A percentile compares a stretch with the other conserved stretches of the same genome.
Conservation (phyloP, 1,140 invertebrate species). For the Lutraria rhynchaena region DNA sequence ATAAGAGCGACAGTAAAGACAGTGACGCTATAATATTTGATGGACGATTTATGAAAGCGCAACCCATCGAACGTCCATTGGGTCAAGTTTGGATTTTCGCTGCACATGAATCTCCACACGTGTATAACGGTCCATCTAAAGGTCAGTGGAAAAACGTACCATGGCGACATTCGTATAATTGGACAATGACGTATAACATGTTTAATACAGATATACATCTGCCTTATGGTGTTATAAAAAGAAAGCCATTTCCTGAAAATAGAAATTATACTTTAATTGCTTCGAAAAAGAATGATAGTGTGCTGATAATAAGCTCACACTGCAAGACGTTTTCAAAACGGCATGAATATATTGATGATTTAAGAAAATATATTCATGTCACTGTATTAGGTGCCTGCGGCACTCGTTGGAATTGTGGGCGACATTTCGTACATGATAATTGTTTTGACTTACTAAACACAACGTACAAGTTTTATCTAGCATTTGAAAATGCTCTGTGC, state of each 20-base stretch:
- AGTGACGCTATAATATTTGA: conserved; percentile 18
- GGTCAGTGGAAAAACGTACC: background rate
- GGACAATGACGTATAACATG: conserved; percentile 24
- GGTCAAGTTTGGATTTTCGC: conserved; percentile 38
- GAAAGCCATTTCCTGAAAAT: background rate
- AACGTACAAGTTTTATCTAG: conserved; percentile 30
- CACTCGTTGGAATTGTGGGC: conserved; percentile 6
- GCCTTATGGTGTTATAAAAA: background rate
- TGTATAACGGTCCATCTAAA: background rate
- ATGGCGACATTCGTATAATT: conserved; percentile 6
- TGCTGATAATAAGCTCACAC: background rate
- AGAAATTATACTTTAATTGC: background rate
- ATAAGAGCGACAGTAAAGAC: background rate
- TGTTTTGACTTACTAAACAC: conserved; percentile 5
- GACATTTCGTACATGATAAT: background rate
- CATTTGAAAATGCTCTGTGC: conserved; percentile 22
- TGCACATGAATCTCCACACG: background rate
- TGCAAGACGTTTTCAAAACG: background rate
- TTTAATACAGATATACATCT: background rate
- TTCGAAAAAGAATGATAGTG: background rate
- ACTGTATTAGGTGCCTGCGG: conserved; percentile 5
- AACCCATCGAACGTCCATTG: background rate
- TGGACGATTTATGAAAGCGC: background rate
- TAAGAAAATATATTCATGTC: conserved; percentile 11
- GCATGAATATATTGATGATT: background rate